These are phyloP conservation scores for Rhinoptilus africanus DNA, from an alignment of 2,113 vertebrate species.

Conservation along the genomic window DNA sequence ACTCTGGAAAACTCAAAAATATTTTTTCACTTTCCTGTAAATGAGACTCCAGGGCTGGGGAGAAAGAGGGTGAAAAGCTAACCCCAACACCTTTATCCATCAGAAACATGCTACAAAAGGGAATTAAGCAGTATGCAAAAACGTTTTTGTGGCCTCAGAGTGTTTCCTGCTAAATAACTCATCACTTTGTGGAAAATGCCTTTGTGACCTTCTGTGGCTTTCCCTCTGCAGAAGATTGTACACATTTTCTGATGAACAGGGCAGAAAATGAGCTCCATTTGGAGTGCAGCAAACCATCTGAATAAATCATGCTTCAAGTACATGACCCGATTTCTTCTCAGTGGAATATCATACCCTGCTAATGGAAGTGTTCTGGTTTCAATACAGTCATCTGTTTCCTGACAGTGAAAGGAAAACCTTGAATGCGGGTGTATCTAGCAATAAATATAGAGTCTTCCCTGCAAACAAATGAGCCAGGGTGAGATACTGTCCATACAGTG, in stretches of 20 bases:
- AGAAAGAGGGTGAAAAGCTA: neutral
- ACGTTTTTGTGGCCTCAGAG: neutral
- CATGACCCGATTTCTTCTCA: slow-evolving; percentile 13
- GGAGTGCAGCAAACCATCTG: neutral
- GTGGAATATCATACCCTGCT: neutral
- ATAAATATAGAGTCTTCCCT: neutral
- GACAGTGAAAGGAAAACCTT: neutral
- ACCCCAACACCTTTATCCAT: neutral
- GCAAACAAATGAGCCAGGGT: neutral
- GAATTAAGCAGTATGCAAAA: neutral
- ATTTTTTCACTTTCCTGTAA: neutral
- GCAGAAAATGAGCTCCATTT: neutral
- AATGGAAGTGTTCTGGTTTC: slow-evolving; percentile 15
- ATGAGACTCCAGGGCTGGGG: neutral
- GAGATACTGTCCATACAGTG: neutral
- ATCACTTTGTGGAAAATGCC: neutral
- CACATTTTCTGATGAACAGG: neutral
- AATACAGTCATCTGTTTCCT: neutral
- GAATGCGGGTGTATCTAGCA: neutral
- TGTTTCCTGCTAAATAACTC: neutral
- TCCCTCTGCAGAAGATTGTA: neutral
- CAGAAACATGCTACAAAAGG: neutral
- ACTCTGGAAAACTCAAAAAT: neutral
- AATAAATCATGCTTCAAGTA: slow-evolving; percentile 43
- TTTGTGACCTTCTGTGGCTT: neutral